Evolutionary conservation across 2,113 vertebrate species (phyloP), one percentile per base, ranked within the genome.

Genomic region (Bubo scandiacus): DNA sequence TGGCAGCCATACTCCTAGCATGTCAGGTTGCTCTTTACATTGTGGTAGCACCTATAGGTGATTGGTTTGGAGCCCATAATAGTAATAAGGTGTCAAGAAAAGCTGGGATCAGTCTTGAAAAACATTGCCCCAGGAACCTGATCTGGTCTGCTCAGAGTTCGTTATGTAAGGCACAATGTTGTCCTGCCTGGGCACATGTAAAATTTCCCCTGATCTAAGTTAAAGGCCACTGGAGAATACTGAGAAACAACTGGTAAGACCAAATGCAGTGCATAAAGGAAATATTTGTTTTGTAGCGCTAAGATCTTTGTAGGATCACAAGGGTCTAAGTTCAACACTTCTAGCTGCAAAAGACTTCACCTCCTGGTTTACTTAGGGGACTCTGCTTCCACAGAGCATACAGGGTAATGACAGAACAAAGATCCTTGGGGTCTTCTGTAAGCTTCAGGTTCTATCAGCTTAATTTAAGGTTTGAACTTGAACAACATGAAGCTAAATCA

Each of bases 181-280:
- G 32, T 77, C 19, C 36, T 72, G 18, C 11, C 40, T 58, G 47
- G 25, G 10, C 22, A 90, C 0, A 0, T 27, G 13, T 38, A 66
- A 66, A 52, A 70, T 25, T 68, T 58, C 3, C 36, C 22, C 29
- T 51, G 42, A 81, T 23, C 36, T 42, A 63, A 63, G 18, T 30
- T 54, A 59, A 91, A 91, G 38, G 10, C 38, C 47, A 30, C 32
- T 67, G 43, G 29, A 94, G 45, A 81, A 90, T 43, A 87, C 15
- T 21, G 23, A 75, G 47, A 81, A 91, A 42, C 52, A 82, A 92
- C 23, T 82, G n/a, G 23, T 67, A 82, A 55, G 36, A 67, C 7
- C 21, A 81, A 79, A 73, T 5, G 2, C 25, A 75, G 38, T 25
- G 15, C 26, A 42, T n/a, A 78, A 81, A 43, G 42, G 25, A 87